phyloP scores from a whole-genome alignment of 2,113 vertebrate genomes.

The Gadus macrocephalus region DNA sequence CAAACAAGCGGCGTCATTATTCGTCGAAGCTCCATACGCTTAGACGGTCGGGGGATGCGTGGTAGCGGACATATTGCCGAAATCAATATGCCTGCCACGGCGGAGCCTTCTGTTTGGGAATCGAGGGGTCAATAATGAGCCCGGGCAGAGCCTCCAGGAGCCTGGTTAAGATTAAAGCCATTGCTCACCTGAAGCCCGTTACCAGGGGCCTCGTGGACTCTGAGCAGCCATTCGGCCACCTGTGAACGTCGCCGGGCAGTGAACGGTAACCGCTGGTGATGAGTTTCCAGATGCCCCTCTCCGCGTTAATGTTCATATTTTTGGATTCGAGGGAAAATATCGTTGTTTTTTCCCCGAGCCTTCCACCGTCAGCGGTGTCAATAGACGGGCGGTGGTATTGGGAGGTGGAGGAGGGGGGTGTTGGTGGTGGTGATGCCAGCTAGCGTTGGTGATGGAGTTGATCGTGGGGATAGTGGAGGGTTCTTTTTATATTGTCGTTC shows the following conservation, averaged over 20 bases:
- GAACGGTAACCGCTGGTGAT: conserved; percentile 11
- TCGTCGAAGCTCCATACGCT: no score
- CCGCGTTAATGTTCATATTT: no score
- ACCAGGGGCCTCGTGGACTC: conserved; percentile 34
- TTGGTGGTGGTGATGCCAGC: neutral
- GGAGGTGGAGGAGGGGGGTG: neutral
- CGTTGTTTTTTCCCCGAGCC: neutral
- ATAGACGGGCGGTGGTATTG: conserved; percentile 3
- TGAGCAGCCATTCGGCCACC: conserved; percentile 46
- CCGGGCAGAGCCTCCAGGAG: conserved; percentile 43
- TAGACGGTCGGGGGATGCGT: neutral
- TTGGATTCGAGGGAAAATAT: no score
- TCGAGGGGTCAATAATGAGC: conserved; percentile 63
- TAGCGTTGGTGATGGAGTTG: no score
- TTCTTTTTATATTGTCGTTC: no score
- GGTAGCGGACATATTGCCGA: conserved; percentile 34
- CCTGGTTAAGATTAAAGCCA: conserved; percentile 61
- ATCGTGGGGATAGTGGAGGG: no score
- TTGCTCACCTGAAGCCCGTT: conserved; percentile 64
- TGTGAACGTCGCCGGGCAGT: conserved; percentile 34
- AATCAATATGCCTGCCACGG: conserved; percentile 60
- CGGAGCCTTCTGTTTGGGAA: conserved; percentile 46
- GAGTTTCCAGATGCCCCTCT: no score
- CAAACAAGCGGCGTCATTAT: no score
- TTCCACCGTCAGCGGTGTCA: conserved; percentile 37